Evolutionary conservation across 2,888 invertebrate species (phyloP).

Genomic region (Sussaba pulchella): DNA sequence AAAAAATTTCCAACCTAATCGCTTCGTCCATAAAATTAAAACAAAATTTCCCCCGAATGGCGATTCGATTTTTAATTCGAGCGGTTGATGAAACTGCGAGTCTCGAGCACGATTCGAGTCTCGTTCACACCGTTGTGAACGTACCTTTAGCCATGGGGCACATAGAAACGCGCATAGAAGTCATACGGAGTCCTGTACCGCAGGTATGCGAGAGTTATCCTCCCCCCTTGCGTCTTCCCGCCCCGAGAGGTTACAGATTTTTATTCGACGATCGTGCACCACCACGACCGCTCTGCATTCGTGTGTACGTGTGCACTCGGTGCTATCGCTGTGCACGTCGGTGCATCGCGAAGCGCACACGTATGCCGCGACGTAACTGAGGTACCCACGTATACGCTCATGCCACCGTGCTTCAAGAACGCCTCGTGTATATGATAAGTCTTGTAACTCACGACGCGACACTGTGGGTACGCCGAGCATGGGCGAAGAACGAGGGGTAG

Average conservation of each 20-base stretch:
- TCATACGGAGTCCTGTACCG: slow-evolving; percentile 27
- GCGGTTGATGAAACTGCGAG: neutral
- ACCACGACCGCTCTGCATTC: slow-evolving; percentile 39
- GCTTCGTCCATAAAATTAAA: neutral
- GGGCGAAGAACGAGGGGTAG: too few relatives aligned
- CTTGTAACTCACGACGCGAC: slow-evolving; percentile 52
- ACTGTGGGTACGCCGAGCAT: slow-evolving; percentile 23
- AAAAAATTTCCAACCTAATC: too few relatives aligned
- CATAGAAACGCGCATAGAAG: slow-evolving; percentile 33
- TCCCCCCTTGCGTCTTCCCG: too few relatives aligned
- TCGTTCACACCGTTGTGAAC: slow-evolving; percentile 24
- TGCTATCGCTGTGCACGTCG: neutral
- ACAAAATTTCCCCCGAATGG: neutral
- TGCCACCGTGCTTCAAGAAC: slow-evolving; percentile 52
- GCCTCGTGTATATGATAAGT: slow-evolving; percentile 57
- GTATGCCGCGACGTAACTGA: slow-evolving; percentile 23
- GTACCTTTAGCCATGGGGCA: slow-evolving; percentile 32
- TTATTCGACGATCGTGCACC: slow-evolving; percentile 49
- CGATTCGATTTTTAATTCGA: neutral
- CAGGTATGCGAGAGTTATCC: slow-evolving; percentile 48
- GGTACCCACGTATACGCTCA: slow-evolving; percentile 40
- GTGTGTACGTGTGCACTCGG: neutral
- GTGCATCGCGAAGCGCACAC: neutral
- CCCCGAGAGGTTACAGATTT: slow-evolving; percentile 53
- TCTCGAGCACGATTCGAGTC: neutral